Evolutionary conservation across 2,113 vertebrate genomes (phyloP), one percentile per base, ranked within the genome.

Genomic region (Podiceps cristatus): DNA sequence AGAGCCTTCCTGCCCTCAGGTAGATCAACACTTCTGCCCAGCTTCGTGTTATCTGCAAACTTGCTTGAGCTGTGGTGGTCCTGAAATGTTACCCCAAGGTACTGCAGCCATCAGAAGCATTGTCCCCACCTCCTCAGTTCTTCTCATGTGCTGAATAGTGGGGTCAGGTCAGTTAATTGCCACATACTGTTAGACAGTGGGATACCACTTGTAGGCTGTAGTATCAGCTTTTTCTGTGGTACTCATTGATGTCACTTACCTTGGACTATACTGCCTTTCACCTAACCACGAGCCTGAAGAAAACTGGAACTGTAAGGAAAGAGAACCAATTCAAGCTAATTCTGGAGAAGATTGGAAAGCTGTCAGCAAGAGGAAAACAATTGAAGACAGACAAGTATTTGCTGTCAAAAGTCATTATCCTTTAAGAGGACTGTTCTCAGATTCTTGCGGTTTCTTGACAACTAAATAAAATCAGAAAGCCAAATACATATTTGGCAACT

Each of bases 311-410:
- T 86, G 60, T 93, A 84, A 84, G 90, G 75, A 86, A 86, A 74
- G 72, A 79, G 94, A 95, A 88, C n/a, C 42, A 92, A 93, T 88
- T 88, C 75, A 72, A 18, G 29, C 50, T 93, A 91, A 95, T 94
- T 93, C 87, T 95, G 33, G 52, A 63, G 79, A 94, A 88, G 92
- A 95, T 53, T 93, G 90, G 86, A 95, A 95, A 92, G 75, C 90
- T 95, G 94, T 93, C 90, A 88, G 85, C 55, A 96, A 84, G 64
- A 86, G 88, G 78, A 88, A 97, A 95, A 95, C 42, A 84, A 90
- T 85, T 91, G 78, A 92, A 90, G 94, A 90, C 10, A 95, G 88
- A 93, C 90, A 93, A 93, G 76, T 83, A 93, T 86, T 94, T 18
- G 25, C 82, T 96, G 94, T 97, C 94, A 91, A 88, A 67, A 28